Percentiles rank a stretch among this genome's conserved stretches.
These are phyloP conservation scores for Chlorodrepanis virens DNA, from an alignment of 2,113 vertebrate species.

Conservation along the genomic window DNA sequence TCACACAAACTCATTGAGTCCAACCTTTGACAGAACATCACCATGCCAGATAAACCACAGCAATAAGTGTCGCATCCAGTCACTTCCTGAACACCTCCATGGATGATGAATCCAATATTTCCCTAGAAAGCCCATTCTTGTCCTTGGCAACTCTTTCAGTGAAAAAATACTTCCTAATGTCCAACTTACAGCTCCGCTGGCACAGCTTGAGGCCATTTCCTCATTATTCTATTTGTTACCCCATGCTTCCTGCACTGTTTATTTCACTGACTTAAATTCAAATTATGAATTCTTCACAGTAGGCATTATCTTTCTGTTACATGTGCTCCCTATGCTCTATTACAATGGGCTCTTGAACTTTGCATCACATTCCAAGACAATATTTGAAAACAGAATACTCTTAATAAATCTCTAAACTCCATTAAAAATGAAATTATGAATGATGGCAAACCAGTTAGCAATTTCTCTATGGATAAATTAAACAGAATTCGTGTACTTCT, in stretches of 20 bases:
- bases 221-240: not conserved
- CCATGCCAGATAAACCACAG: not conserved
- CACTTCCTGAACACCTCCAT: not conserved
- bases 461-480: not conserved
- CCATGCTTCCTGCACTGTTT: not conserved
- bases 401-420: not conserved
- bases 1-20: not conserved
- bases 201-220: not conserved
- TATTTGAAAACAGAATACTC: not conserved
- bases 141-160: not conserved
- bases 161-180: not conserved
- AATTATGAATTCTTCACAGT: not conserved
- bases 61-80: not conserved
- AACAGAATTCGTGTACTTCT: not conserved
- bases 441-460: not conserved
- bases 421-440: not conserved
- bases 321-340: accelerated
- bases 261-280: not conserved
- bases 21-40: not conserved
- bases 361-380: not conserved
- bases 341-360: not conserved
- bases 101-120: not conserved
- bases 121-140: not conserved
- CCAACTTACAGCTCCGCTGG: not conserved
- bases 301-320: not conserved